These are phyloP conservation scores for Choloepus hoffmanni DNA, from an alignment of 2,113 vertebrate genomes.

Conservation along the genomic window DNA sequence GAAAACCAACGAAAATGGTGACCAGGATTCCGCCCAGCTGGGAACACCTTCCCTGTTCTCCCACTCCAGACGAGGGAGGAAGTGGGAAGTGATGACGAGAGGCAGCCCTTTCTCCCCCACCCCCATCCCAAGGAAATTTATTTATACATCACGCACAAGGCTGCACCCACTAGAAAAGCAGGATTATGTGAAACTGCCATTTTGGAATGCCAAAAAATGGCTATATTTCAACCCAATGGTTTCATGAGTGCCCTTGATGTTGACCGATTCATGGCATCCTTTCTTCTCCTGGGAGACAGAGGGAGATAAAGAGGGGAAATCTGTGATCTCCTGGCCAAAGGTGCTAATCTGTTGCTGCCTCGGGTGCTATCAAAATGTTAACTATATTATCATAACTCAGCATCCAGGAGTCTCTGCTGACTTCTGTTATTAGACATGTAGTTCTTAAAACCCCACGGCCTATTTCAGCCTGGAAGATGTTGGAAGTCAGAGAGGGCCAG, in stretches of 20 bases:
- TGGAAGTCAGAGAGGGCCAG: neutral
- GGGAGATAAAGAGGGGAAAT: neutral
- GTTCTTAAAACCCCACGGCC: neutral
- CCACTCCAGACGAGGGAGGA: neutral
- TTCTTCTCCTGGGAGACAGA: neutral
- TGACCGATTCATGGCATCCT: neutral
- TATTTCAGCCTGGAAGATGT: neutral
- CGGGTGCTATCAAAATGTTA: neutral
- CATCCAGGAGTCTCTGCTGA: neutral
- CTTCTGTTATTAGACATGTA: neutral
- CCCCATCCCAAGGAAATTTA: neutral
- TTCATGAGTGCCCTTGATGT: neutral
- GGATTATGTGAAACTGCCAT: neutral
- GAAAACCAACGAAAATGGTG: neutral
- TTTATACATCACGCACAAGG: neutral
- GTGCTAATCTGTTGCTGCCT: neutral
- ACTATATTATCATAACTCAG: neutral
- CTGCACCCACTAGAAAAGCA: neutral
- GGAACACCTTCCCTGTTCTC: neutral
- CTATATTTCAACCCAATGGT: neutral
- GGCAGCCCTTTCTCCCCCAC: fast-evolving
- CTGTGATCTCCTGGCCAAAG: neutral
- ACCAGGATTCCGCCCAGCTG: neutral
- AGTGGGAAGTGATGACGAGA: neutral
- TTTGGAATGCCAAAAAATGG: neutral